Conservation (phyloP, 2,888 invertebrate species). For the Sclerodermus sp. region DNA sequence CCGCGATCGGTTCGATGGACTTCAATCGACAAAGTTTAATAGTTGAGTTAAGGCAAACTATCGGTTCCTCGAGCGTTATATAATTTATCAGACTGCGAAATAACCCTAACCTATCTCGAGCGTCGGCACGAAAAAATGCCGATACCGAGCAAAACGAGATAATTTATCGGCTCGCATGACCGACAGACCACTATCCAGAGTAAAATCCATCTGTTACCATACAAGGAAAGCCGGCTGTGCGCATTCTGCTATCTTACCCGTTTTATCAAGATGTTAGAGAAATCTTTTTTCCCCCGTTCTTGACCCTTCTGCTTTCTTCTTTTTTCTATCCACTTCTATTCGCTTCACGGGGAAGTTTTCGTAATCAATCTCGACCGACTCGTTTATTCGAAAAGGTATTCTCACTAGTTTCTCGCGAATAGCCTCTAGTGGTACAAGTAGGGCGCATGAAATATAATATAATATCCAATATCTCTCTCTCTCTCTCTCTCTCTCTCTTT, state of each 20-base stretch:
- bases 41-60: too few species aligned
- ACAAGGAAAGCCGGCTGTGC: constrained; percentile 24
- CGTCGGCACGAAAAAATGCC: constrained; percentile 11
- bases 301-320: constrained; percentile 7
- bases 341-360: constrained; percentile 21
- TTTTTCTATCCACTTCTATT: constrained; percentile 9
- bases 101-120: constrained; percentile 11
- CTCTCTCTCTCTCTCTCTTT: too few species aligned
- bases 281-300: constrained; percentile 18
- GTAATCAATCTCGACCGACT: constrained; percentile 24
- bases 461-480: too few species aligned
- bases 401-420: not conserved
- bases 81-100: constrained; percentile 16
- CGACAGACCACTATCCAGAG: constrained; percentile 13
- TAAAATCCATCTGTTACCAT: constrained; percentile 32
- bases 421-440: too few species aligned
- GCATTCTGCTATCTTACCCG: constrained; percentile 21
- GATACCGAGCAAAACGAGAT: constrained; percentile 11
- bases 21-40: constrained; percentile 2
- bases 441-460: too few species aligned
- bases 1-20: constrained; percentile 13
- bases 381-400: not conserved
- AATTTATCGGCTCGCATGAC: constrained; percentile 27
- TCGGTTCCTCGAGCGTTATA: constrained; percentile 10
- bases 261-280: constrained; percentile 10